Conservation (phyloP, 2,888 invertebrate species). For the Cantharis rustica region DNA sequence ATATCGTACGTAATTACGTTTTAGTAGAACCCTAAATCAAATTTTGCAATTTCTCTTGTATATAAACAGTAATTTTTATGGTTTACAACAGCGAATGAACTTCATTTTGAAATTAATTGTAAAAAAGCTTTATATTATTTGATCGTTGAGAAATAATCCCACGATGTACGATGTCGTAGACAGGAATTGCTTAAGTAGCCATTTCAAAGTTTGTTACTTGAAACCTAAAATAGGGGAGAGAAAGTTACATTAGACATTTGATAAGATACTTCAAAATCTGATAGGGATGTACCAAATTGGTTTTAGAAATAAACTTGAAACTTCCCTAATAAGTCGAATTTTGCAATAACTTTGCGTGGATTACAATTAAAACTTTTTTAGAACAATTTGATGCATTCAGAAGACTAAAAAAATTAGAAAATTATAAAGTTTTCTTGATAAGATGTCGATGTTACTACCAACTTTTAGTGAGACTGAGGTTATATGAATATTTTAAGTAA, state of each 20-base stretch:
- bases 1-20: not conserved
- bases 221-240: not conserved
- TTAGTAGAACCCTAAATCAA: not conserved
- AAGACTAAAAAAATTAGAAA: not conserved
- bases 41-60: not conserved
- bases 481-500: not conserved
- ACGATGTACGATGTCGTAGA: not conserved
- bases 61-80: not conserved
- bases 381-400: not conserved
- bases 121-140: not conserved
- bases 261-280: not conserved
- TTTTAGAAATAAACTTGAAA: not conserved
- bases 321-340: not conserved
- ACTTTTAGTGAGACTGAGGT: not conserved
- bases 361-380: not conserved
- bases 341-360: not conserved
- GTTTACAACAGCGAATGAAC: not conserved
- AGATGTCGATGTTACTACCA: not conserved
- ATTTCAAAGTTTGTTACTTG: not conserved
- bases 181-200: not conserved
- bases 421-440: not conserved
- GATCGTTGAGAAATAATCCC: not conserved
- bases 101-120: not conserved
- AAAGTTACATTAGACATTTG: not conserved
- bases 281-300: not conserved